Conservation (phyloP, 2,797 vertebrate genomes). For the Rachycentron canadum region DNA sequence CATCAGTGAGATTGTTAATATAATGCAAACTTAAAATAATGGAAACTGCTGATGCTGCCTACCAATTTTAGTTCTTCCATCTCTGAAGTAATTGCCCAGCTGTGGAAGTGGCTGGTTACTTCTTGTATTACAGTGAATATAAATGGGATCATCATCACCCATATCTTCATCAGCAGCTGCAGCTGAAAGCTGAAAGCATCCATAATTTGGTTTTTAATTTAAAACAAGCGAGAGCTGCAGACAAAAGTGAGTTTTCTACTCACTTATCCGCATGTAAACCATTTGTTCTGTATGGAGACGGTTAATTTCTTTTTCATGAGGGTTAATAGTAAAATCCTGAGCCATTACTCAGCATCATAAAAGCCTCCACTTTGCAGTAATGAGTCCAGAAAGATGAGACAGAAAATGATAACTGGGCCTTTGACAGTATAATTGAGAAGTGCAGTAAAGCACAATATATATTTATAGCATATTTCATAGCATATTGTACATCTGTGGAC, state of each 20-base stretch:
- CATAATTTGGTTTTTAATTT: conserved; percentile 14
- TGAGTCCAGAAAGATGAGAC: conserved; percentile 37
- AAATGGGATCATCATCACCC: conserved; percentile 59
- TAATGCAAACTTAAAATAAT: neutral
- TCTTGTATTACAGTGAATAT: conserved; percentile 51
- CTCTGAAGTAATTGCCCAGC: conserved; percentile 83
- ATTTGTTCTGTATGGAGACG: neutral
- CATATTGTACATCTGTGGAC: neutral
- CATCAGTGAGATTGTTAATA: conserved; percentile 1
- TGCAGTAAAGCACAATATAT: conserved; percentile 9
- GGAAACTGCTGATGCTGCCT: conserved; percentile 14
- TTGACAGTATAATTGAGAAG: conserved; percentile 9
- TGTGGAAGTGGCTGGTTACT: conserved; percentile 43
- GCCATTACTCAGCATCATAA: conserved; percentile 45
- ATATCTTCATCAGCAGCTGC: conserved; percentile 57
- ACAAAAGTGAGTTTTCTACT: neutral
- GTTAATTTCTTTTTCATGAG: conserved; percentile 27
- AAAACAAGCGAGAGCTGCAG: neutral
- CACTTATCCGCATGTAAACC: neutral
- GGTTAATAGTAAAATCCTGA: conserved; percentile 22
- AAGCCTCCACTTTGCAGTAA: conserved; percentile 64
- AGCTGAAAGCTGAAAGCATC: conserved; percentile 72
- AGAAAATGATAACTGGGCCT: conserved; percentile 21
- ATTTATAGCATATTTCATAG: neutral
- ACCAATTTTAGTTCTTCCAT: conserved; percentile 85